These are phyloP conservation scores for Polietes domitor DNA, from an alignment of 2,888 invertebrate species.

Conservation along the genomic window DNA sequence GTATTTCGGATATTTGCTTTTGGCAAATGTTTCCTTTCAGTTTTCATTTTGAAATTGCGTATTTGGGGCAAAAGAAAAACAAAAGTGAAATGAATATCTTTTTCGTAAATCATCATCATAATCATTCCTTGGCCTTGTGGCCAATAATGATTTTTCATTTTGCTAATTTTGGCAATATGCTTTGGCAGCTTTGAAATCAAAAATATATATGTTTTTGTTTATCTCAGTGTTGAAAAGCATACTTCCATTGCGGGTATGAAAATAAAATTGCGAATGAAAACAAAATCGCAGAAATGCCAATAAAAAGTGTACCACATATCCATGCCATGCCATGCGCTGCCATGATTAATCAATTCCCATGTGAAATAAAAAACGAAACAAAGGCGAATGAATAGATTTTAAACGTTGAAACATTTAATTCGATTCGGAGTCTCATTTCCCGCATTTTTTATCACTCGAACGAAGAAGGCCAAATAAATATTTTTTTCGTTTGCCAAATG, in stretches of 20 bases:
- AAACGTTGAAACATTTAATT: slow-evolving; percentile 28
- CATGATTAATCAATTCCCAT: slow-evolving; percentile 35
- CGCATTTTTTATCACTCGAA: background rate
- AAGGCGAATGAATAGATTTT: slow-evolving; percentile 24
- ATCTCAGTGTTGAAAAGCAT: slow-evolving; percentile 1
- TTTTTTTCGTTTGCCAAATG: background rate
- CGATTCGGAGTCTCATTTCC: background rate
- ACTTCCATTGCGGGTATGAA: background rate
- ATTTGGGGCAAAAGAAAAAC: background rate
- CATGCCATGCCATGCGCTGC: too few relatives aligned
- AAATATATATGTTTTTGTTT: background rate
- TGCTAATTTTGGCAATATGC: too few relatives aligned
- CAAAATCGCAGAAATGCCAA: background rate
- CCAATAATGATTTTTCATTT: too few relatives aligned
- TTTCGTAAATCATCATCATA: background rate
- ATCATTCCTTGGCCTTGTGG: too few relatives aligned
- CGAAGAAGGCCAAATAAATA: background rate
- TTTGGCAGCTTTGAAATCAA: too few relatives aligned
- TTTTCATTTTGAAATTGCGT: background rate
- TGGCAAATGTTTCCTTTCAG: background rate
- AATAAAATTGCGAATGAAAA: background rate
- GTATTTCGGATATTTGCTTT: too few relatives aligned
- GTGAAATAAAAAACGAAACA: slow-evolving; percentile 1
- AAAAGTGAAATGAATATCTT: background rate
- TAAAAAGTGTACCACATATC: background rate